Evolutionary conservation across 1,140 invertebrate genomes (phyloP).

Genomic region (Branchinecta lindahli): DNA sequence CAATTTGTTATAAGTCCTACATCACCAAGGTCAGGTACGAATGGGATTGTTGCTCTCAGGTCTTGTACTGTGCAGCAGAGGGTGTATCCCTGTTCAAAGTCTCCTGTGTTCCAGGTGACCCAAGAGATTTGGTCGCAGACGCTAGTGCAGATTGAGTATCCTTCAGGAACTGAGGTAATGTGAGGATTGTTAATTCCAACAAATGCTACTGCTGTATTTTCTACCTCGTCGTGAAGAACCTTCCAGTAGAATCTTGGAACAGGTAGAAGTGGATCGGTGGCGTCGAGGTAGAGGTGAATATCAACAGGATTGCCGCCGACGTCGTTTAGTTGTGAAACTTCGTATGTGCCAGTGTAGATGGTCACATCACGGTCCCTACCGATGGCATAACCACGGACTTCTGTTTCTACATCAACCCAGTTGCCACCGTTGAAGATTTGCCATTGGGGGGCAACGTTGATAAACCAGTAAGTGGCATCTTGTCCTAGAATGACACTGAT

Average conservation of each 20-base stretch:
- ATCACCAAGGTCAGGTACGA: constrained; percentile 15
- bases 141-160: constrained; percentile 37
- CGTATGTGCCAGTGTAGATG: constrained; percentile 42
- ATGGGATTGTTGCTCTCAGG: constrained; percentile 13
- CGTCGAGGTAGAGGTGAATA: constrained; percentile 27
- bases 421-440: constrained; percentile 47
- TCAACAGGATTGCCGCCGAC: constrained; percentile 29
- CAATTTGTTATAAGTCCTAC: constrained; percentile 10
- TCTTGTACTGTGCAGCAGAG: constrained; percentile 39
- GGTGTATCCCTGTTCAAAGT: constrained; percentile 41
- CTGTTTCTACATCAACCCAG: constrained; percentile 34
- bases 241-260: constrained; percentile 38
- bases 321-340: constrained; percentile 35
- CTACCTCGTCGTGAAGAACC: constrained; percentile 17
- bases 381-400: constrained; percentile 11
- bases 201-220: constrained; percentile 19
- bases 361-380: constrained; percentile 28
- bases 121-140: constrained; percentile 34
- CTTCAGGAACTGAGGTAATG: constrained; percentile 26
- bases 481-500: constrained; percentile 41
- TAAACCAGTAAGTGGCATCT: constrained; percentile 45
- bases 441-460: constrained; percentile 48
- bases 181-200: constrained; percentile 23
- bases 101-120: constrained; percentile 36
- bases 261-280: constrained; percentile 29